These are phyloP conservation scores for Geotrupes spiniger DNA, from an alignment of 2,888 invertebrate genomes.

Conservation along the genomic window DNA sequence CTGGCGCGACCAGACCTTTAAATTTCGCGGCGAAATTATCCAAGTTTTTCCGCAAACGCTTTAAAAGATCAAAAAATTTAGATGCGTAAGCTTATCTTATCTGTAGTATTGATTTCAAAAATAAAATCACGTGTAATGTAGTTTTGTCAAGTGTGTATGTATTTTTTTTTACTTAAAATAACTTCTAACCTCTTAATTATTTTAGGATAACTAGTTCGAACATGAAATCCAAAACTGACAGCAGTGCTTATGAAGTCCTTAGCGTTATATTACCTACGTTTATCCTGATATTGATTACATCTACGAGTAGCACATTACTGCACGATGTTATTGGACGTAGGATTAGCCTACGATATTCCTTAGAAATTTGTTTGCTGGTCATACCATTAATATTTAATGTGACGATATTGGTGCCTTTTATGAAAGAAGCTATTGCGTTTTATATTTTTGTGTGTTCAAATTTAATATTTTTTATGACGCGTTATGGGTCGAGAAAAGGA, in stretches of 20 bases:
- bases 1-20: constrained; percentile 17
- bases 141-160: too few relatives aligned
- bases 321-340: constrained; percentile 13
- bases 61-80: constrained; percentile 24
- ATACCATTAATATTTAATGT: constrained; percentile 57
- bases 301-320: constrained; percentile 35
- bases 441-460: constrained; percentile 12
- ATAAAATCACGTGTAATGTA: too few relatives aligned
- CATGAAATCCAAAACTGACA: constrained; percentile 8
- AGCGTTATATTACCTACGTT: constrained; percentile 42
- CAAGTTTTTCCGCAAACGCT: constrained; percentile 38
- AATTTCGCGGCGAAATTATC: constrained; percentile 40
- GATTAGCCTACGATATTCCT: constrained; percentile 39
- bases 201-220: constrained; percentile 10
- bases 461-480: constrained; percentile 10
- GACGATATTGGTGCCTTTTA: constrained; percentile 54
- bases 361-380: constrained; percentile 59
- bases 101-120: too few relatives aligned
- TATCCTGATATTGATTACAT: constrained; percentile 39
- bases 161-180: background rate
- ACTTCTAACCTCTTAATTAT: background rate
- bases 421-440: constrained; percentile 24
- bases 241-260: constrained; percentile 53
- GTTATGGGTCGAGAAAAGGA: background rate
- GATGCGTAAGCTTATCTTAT: too few relatives aligned